Conservation (phyloP, 2,797 vertebrate genomes). For the Argyrosomus regius region DNA sequence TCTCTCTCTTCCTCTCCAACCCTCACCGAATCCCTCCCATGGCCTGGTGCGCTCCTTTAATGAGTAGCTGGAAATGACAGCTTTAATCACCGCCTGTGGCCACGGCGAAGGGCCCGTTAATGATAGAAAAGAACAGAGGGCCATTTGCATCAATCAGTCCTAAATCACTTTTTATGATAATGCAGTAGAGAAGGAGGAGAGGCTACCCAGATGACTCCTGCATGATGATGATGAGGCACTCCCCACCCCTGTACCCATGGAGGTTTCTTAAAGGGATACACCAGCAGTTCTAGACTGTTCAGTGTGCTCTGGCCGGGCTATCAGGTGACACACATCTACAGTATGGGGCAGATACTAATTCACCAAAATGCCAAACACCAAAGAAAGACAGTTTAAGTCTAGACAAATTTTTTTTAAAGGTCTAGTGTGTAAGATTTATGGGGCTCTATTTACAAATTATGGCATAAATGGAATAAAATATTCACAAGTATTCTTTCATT, state of each 20-base stretch:
- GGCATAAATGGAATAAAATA: no score
- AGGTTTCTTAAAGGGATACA: conserved; percentile 69
- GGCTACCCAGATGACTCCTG: conserved; percentile 92
- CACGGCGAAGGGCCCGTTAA: conserved; percentile 96
- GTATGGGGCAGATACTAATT: background rate
- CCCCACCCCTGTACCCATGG: conserved; percentile 36
- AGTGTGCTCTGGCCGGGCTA: background rate
- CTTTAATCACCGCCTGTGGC: conserved; percentile 99
- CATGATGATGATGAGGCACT: conserved; percentile 87
- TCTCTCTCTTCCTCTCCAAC: conserved; percentile 60
- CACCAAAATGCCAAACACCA: background rate
- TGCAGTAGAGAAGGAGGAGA: conserved; percentile 90
- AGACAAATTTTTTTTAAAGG: background rate
- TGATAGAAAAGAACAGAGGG: conserved; percentile 99
- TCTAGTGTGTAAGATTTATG: no score
- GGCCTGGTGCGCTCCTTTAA: conserved; percentile 93
- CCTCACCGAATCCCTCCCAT: conserved; percentile 86
- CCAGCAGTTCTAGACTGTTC: conserved; percentile 23
- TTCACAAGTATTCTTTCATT: no score
- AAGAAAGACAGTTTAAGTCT: background rate
- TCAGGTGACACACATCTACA: conserved; percentile 15
- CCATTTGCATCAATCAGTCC: conserved; percentile 99
- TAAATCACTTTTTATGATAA: conserved; percentile 99
- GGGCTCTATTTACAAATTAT: no score
- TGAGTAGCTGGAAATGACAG: conserved; percentile 99